Percentiles rank a stretch among this genome's conserved stretches.
These are phyloP conservation scores for Macroteleia sp. DNA, from an alignment of 2,888 invertebrate genomes.

Conservation along the genomic window DNA sequence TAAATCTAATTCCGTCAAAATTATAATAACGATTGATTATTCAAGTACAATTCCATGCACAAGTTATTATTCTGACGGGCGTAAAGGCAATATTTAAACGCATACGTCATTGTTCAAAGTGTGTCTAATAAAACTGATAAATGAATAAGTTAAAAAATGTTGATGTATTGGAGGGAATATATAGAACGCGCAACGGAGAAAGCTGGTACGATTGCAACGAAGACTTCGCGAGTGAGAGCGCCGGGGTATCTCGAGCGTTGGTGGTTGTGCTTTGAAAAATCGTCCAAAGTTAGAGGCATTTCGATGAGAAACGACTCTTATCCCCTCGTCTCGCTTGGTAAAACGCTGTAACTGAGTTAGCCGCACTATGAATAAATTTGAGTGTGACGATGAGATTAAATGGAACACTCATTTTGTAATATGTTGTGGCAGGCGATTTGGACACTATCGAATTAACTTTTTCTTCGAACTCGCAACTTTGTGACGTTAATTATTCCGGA, in stretches of 20 bases:
- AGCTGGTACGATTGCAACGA: constrained; percentile 43
- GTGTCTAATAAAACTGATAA: constrained; percentile 55
- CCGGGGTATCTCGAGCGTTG: constrained; percentile 47
- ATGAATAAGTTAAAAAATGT: constrained; percentile 53
- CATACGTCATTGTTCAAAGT: constrained; percentile 25
- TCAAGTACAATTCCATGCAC: not conserved
- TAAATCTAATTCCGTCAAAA: not conserved
- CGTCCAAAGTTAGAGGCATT: constrained; percentile 70
- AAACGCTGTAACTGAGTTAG: constrained; percentile 81
- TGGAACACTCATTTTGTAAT: constrained; percentile 63
- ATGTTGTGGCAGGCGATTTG: constrained; percentile 63
- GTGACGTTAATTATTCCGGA: constrained; percentile 47
- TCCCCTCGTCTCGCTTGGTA: constrained; percentile 73
- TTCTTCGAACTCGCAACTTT: constrained; percentile 38
- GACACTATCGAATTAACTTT: constrained; percentile 59
- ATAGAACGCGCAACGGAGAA: constrained; percentile 52
- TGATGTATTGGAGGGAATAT: constrained; percentile 54
- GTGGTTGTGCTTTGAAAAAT: constrained; percentile 69
- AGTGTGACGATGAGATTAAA: constrained; percentile 76
- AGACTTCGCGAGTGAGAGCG: constrained; percentile 46
- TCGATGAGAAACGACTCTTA: constrained; percentile 72
- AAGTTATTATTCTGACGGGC: not conserved
- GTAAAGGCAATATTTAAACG: constrained; percentile 30
- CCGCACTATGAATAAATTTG: constrained; percentile 82
- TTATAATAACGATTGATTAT: not conserved